phyloP scores from a whole-genome alignment of 1,140 invertebrate genomes.

The Hypsibius dujardini region DNA sequence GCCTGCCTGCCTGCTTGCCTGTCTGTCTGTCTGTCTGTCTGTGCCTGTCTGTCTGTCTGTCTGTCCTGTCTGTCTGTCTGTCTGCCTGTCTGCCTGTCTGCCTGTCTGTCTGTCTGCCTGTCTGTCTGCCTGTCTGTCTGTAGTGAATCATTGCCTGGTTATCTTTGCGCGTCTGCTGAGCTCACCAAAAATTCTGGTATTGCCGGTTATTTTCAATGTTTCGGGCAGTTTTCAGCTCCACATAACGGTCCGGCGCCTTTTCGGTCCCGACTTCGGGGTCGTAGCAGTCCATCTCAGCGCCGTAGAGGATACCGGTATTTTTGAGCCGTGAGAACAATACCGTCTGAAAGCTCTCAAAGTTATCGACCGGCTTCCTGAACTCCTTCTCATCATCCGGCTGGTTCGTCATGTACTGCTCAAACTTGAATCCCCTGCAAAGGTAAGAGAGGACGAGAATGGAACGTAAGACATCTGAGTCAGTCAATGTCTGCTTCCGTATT shows the following conservation, averaged over 20 bases:
- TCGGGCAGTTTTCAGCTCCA: not conserved
- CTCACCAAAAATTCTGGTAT: not conserved
- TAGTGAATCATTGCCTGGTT: no score
- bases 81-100: no score
- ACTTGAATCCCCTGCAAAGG: not conserved
- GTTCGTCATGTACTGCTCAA: conserved; percentile 5
- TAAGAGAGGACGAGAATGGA: no score
- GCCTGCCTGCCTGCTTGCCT: no score
- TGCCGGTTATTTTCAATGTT: not conserved
- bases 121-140: no score
- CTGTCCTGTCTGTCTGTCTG: no score
- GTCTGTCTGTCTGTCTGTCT: no score
- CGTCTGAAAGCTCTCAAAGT: not conserved
- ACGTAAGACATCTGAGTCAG: no score
- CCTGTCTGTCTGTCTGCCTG: no score
- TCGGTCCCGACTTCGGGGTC: not conserved
- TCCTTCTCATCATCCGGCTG: not conserved
- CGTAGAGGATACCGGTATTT: not conserved
- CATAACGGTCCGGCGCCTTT: not conserved
- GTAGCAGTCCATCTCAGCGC: not conserved
- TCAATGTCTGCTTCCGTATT: not conserved
- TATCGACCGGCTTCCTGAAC: not conserved
- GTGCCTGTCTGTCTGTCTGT: no score
- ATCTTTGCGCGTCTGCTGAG: no score
- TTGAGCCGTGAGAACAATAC: not conserved